A percentile compares a stretch with the other conserved stretches of the same genome.
phyloP scores from a whole-genome alignment of 2,888 invertebrate genomes.

The Drosophila kokeensis region DNA sequence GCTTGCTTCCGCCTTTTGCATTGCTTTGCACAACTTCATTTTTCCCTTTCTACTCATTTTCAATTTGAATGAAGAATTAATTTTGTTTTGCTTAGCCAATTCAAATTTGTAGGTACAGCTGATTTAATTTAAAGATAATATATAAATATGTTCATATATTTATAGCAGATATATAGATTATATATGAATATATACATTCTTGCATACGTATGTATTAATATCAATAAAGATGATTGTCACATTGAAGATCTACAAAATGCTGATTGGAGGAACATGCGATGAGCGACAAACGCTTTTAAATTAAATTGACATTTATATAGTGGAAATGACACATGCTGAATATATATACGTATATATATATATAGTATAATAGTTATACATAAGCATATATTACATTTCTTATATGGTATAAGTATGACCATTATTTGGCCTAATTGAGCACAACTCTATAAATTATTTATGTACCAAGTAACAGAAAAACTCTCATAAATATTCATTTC shows the following conservation, averaged over 20 bases:
- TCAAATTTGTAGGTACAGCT: background rate
- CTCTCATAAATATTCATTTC: background rate
- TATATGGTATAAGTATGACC: conserved; percentile 25
- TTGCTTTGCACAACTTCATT: background rate
- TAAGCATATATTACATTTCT: conserved; percentile 2
- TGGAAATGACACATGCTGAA: conserved; percentile 10
- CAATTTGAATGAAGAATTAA: background rate
- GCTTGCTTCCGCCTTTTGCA: background rate
- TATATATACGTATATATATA: background rate
- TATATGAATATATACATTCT: background rate
- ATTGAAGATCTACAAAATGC: conserved; percentile 46
- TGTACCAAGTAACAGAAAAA: background rate
- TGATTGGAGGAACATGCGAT: conserved; percentile 32
- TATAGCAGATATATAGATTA: background rate
- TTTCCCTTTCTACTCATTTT: background rate
- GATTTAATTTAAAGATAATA: background rate
- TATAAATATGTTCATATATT: background rate
- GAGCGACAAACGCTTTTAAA: conserved; percentile 27
- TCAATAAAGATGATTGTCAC: conserved; percentile 30
- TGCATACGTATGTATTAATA: conserved; percentile 41
- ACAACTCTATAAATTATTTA: conserved; percentile 34
- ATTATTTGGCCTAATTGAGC: conserved; percentile 31
- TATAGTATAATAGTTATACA: background rate
- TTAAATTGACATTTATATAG: conserved; percentile 45
- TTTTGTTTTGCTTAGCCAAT: background rate